Evolutionary conservation across 2,113 vertebrate species (phyloP).

Genomic region (Smithornis capensis): DNA sequence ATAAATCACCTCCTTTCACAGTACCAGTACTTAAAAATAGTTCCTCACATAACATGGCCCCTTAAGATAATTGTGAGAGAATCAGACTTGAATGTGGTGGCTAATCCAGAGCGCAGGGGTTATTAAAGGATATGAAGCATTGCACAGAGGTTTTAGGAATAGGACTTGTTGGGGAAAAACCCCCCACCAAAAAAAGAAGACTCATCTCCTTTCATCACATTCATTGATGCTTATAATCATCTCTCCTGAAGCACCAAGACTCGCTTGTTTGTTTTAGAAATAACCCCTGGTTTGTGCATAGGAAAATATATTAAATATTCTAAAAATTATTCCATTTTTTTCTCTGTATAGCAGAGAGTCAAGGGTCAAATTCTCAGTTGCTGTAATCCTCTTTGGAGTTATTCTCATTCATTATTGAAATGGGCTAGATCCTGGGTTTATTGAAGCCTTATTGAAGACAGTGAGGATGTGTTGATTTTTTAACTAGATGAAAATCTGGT

Average conservation of each 20-base stretch:
- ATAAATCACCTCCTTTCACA: not conserved
- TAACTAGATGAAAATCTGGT: not conserved
- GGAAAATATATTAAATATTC: slow-evolving; percentile 56
- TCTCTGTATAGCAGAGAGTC: not conserved
- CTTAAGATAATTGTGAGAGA: not conserved
- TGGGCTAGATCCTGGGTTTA: slow-evolving; percentile 23
- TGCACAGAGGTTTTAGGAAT: not conserved
- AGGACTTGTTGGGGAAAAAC: not conserved
- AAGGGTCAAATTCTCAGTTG: slow-evolving; percentile 46
- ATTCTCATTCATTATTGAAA: slow-evolving; percentile 44
- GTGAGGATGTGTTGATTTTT: not conserved
- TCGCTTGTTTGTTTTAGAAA: slow-evolving; percentile 53
- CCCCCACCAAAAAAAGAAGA: not conserved
- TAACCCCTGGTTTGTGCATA: not conserved
- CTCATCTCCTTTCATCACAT: not conserved
- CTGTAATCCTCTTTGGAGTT: not conserved
- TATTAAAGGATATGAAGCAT: not conserved
- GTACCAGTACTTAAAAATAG: not conserved
- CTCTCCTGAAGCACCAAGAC: not conserved
- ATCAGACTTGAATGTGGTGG: not conserved
- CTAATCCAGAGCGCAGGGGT: not conserved
- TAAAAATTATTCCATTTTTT: slow-evolving; percentile 22
- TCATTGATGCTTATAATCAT: not conserved
- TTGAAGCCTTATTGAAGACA: not conserved
- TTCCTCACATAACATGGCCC: not conserved